These are phyloP conservation scores for Imbricaverruca yamaguchii DNA, from an alignment of 2,888 invertebrate species.

Conservation along the genomic window DNA sequence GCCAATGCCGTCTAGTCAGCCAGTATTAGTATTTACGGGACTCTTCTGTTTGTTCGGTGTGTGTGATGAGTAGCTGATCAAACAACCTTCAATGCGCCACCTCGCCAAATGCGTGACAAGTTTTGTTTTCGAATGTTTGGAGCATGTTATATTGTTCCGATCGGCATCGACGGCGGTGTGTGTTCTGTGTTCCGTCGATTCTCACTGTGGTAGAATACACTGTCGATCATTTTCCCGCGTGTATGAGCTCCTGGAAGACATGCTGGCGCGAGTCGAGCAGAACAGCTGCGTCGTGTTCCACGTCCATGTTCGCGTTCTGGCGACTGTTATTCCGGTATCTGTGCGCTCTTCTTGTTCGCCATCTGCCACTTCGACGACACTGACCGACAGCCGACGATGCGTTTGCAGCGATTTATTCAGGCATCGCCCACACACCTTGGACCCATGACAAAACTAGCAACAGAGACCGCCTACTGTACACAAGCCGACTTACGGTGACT, in stretches of 20 bases:
- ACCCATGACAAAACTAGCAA: slow-evolving; percentile 1
- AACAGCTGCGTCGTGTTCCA: too few species aligned
- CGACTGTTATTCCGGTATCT: too few species aligned
- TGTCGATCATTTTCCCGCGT: neutral
- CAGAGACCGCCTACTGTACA: slow-evolving; percentile 2
- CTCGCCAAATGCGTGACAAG: too few species aligned
- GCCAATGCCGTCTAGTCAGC: neutral
- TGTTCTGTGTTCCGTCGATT: neutral
- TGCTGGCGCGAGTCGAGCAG: too few species aligned
- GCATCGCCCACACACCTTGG: neutral
- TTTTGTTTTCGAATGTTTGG: too few species aligned
- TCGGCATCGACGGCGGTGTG: neutral
- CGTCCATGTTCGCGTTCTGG: too few species aligned
- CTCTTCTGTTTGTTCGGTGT: neutral
- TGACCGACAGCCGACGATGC: too few species aligned
- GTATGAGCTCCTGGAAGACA: too few species aligned
- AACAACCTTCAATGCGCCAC: neutral
- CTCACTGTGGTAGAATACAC: neutral
- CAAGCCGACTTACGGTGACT: neutral
- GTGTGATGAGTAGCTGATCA: neutral
- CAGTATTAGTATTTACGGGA: neutral
- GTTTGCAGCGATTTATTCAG: neutral
- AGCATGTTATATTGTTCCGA: too few species aligned
- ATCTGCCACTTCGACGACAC: too few species aligned
- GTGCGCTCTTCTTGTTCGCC: too few species aligned